A percentile compares a stretch with the other conserved stretches of the same genome.
Conservation (phyloP, 2,113 vertebrate species). For the Paralichthys olivaceus region DNA sequence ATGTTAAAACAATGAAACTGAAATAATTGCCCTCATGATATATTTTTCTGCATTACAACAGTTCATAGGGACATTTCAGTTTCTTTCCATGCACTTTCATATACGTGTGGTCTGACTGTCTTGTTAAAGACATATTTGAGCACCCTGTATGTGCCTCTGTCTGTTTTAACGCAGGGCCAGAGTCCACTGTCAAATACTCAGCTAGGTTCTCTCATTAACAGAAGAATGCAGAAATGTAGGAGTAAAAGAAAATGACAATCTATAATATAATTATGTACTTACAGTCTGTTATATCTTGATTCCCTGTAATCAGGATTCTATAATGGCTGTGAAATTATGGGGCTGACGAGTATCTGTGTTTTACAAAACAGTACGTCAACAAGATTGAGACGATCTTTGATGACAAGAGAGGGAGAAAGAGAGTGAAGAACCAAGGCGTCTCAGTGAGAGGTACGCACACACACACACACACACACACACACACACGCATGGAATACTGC, state of each 20-base stretch:
- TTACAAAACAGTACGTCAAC: slow-evolving; percentile 86
- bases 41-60: no score
- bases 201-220: slow-evolving; percentile 17
- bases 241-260: slow-evolving; percentile 23
- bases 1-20: no score
- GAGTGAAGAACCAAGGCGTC: slow-evolving; percentile 85
- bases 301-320: slow-evolving; percentile 49
- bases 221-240: slow-evolving; percentile 28
- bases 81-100: background rate
- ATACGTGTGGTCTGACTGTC: background rate
- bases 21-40: no score
- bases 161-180: background rate
- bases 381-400: slow-evolving; percentile 96
- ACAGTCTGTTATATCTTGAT: slow-evolving; percentile 30
- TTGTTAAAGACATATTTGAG: background rate
- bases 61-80: no score
- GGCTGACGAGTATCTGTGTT: slow-evolving; percentile 43
- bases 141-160: background rate
- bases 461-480: background rate
- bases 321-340: slow-evolving; percentile 50
- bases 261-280: slow-evolving; percentile 52
- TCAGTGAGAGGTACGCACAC: slow-evolving; percentile 84
- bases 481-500: background rate
- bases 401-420: slow-evolving; percentile 93
- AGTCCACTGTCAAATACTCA: slow-evolving; percentile 5